A percentile compares a stretch with the other conserved stretches of the same genome.
Evolutionary conservation across 2,888 invertebrate species (phyloP).

Genomic region (Chelonus formosanus): DNA sequence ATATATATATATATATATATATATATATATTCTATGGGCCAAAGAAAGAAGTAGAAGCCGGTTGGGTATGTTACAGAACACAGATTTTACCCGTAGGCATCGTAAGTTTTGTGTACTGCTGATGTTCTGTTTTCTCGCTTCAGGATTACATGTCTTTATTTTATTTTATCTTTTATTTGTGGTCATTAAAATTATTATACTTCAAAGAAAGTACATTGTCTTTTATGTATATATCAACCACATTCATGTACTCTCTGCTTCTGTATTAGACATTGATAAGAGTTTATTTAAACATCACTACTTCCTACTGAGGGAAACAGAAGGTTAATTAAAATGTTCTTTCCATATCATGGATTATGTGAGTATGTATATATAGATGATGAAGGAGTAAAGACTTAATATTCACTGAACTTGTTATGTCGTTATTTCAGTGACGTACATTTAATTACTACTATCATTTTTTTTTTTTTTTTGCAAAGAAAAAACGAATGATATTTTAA

Average conservation of each 20-base stretch:
- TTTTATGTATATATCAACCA: not conserved
- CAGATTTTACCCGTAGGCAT: slow-evolving; percentile 23
- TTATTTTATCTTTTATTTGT: slow-evolving; percentile 20
- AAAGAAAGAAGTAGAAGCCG: slow-evolving; percentile 38
- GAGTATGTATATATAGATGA: too few relatives aligned
- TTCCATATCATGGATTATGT: too few relatives aligned
- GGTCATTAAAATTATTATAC: slow-evolving; percentile 31
- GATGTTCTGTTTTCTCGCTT: slow-evolving; percentile 18
- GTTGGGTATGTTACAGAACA: slow-evolving; percentile 41
- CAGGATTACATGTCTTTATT: slow-evolving; percentile 32
- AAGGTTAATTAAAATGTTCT: too few relatives aligned
- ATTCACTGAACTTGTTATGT: too few relatives aligned
- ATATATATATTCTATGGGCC: slow-evolving; percentile 14
- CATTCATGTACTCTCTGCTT: slow-evolving; percentile 7
- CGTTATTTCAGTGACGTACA: too few relatives aligned
- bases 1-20: slow-evolving; percentile 33
- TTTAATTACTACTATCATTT: too few relatives aligned
- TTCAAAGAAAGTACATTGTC: slow-evolving; percentile 13
- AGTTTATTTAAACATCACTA: slow-evolving; percentile 10
- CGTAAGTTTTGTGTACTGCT: slow-evolving; percentile 11
- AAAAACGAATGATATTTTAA: not conserved
- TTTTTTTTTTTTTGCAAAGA: too few relatives aligned
- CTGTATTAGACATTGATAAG: slow-evolving; percentile 27
- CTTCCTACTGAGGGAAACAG: too few relatives aligned
- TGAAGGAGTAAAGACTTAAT: too few relatives aligned